Evolutionary conservation across 2,888 invertebrate genomes (phyloP).

Genomic region (Thereva nobilitata): DNA sequence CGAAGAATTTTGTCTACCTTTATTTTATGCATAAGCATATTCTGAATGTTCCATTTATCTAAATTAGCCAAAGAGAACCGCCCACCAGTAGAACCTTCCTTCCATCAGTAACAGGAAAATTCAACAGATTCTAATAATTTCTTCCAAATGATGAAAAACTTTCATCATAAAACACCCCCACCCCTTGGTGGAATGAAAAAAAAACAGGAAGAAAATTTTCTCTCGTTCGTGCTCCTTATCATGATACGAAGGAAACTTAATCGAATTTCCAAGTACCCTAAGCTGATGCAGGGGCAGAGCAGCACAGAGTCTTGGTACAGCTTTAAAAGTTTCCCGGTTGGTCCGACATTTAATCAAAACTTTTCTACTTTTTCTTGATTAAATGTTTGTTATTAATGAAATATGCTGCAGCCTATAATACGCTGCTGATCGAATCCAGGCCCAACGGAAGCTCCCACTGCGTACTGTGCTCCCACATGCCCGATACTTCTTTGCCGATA

Average conservation of each 20-base stretch:
- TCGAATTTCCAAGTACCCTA: not conserved
- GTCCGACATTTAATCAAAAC: conserved; percentile 29
- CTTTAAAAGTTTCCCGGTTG: too few relatives aligned
- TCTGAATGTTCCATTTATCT: too few relatives aligned
- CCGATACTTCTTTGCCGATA: too few relatives aligned
- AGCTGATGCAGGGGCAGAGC: not conserved
- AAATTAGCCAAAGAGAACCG: too few relatives aligned
- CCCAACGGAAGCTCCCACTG: not conserved
- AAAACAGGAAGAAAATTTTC: not conserved
- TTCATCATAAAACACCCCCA: conserved; percentile 18
- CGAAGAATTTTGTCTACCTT: too few relatives aligned
- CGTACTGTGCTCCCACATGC: too few relatives aligned
- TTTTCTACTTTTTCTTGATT: conserved; percentile 33
- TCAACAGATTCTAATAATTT: conserved; percentile 33
- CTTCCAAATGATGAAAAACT: conserved; percentile 16
- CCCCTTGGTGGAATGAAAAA: too few relatives aligned
- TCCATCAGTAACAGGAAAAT: not conserved
- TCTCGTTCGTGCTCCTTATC: not conserved
- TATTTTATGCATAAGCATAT: too few relatives aligned
- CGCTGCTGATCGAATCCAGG: conserved; percentile 11
- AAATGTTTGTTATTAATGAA: conserved; percentile 17
- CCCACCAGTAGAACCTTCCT: too few relatives aligned
- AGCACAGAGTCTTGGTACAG: too few relatives aligned
- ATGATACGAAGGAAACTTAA: conserved; percentile 17
- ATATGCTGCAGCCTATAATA: conserved; percentile 27